A percentile compares a stretch with the other conserved stretches of the same genome.
Evolutionary conservation across 2,113 vertebrate species (phyloP).

Genomic region (Mirounga angustirostris): DNA sequence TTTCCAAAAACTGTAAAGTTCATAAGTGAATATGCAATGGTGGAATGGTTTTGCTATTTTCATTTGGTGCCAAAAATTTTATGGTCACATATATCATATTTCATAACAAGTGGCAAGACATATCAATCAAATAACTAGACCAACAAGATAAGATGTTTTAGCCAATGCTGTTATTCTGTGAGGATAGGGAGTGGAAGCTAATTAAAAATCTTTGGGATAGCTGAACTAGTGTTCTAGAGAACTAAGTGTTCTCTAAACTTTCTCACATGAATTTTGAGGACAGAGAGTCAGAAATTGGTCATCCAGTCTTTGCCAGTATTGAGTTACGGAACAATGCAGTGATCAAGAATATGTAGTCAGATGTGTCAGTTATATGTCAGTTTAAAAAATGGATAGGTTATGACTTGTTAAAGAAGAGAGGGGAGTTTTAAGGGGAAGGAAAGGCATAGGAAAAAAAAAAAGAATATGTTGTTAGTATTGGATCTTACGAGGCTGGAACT

Average conservation of each 20-base stretch:
- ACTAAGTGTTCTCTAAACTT: background rate
- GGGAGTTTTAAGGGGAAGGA: background rate
- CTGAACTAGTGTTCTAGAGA: background rate
- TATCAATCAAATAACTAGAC: background rate
- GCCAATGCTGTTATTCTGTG: background rate
- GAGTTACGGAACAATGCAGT: background rate
- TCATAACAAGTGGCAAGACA: background rate
- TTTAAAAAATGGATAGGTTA: background rate
- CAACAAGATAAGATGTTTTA: background rate
- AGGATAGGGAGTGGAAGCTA: background rate
- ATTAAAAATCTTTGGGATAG: background rate
- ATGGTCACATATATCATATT: background rate
- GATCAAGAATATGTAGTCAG: too few species aligned
- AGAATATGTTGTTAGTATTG: background rate
- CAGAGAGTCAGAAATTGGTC: background rate
- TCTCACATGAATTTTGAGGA: background rate
- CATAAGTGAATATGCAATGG: background rate
- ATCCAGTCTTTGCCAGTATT: background rate
- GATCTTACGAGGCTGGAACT: fast-evolving
- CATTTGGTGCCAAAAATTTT: background rate
- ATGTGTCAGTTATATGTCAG: background rate
- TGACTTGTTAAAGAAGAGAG: background rate
- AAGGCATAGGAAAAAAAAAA: background rate
- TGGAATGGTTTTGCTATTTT: background rate
- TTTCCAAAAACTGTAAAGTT: background rate